These are phyloP conservation scores for Ommatoiulus sabulosus DNA, from an alignment of 2,888 invertebrate species.

Conservation along the genomic window DNA sequence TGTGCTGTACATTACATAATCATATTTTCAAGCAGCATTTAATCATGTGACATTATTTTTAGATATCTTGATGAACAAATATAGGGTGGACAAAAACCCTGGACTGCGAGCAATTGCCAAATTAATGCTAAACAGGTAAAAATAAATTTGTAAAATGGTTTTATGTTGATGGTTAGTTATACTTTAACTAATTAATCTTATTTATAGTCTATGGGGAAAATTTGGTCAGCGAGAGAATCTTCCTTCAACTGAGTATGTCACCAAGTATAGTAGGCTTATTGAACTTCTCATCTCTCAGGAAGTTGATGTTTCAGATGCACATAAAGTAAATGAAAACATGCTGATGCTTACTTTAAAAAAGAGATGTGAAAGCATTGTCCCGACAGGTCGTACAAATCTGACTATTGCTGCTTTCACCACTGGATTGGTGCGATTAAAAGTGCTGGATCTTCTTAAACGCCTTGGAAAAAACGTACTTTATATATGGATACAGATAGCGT, in stretches of 20 bases:
- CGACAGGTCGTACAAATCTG: slow-evolving; percentile 61
- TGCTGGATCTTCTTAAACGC: slow-evolving; percentile 64
- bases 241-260: not conserved
- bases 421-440: slow-evolving; percentile 64
- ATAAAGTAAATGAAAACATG: slow-evolving; percentile 6
- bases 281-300: not conserved
- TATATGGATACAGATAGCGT: too few relatives aligned
- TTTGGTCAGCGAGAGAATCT: slow-evolving; percentile 49
- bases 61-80: not conserved
- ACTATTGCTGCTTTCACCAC: slow-evolving; percentile 67
- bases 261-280: not conserved
- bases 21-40: too few relatives aligned
- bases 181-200: not conserved
- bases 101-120: not conserved
- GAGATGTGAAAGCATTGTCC: not conserved
- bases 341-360: not conserved
- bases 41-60: too few relatives aligned
- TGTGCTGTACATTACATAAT: too few relatives aligned
- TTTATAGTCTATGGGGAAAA: slow-evolving; percentile 50
- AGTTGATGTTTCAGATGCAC: not conserved
- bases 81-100: not conserved
- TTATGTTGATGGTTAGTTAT: not conserved
- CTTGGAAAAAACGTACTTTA: slow-evolving; percentile 65
- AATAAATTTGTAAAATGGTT: not conserved
- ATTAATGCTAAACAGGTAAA: slow-evolving; percentile 52